Evolutionary conservation across 2,888 invertebrate genomes (phyloP), one percentile per base, ranked within the genome.

Genomic region (Sphaeridia pumilis): DNA sequence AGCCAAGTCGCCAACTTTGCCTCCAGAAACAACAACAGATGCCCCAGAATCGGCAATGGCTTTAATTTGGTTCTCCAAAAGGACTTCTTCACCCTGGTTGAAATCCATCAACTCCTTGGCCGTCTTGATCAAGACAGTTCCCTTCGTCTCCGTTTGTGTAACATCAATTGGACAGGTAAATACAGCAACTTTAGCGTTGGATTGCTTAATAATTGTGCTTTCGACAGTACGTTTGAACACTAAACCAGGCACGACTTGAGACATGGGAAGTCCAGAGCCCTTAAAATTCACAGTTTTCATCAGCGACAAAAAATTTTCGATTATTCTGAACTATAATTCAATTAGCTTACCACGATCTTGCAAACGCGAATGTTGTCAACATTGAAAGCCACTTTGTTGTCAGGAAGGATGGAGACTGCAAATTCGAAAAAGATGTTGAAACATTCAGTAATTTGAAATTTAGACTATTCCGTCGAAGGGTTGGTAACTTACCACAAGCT

Each of bases 1-100:
- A 35, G 95, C 92, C 84, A 99, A 86, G 67, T 97, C 98, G 3
- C 97, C 98, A 70, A 97, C 90, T 72, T 98, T 99, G 42, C 94
- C 95, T 48, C 97, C 98, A 38, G 90, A 83, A 2, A 98, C 95
- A 46, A 99, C 75, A 4, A 97, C 92, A 66, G 82, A 85, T 0
- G 85, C 87, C 14, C 97, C 98, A 46, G 84, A 73, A 58, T 92
- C 93, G 28, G 89, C 86, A 66, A 98, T 86, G 0, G 85, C 79
- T 68, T 87, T 87, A 54, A 89, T 87, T 70, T 89, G 88, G 56
- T 81, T 76, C 70, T 98, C 97, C 56, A 98, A 75, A 1, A 89
- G 75, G 49, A 80, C 83, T 72, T 98, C 98, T 70, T 98, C 98
- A 21, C 95, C 97, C 56, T 83, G 78, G 63, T 92, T 92, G 72